These are phyloP conservation scores for Chrysogorgia sp. DNA, from an alignment of 92 coral and sea anemone genomes.

Conservation along the genomic window DNA sequence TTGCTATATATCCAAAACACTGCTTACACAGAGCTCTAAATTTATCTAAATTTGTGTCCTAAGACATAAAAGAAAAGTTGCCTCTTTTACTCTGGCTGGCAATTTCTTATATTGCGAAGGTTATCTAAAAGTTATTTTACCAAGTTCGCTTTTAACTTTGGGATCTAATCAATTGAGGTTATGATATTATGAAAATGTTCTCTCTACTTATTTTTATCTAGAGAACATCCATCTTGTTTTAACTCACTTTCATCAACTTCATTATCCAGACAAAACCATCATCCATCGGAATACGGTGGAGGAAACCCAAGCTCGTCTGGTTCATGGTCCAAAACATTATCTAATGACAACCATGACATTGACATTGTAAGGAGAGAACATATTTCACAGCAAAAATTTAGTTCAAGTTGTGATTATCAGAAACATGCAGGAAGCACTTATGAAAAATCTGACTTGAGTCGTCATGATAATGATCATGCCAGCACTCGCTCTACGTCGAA, in stretches of 20 bases:
- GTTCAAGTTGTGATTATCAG: background rate
- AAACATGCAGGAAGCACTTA: background rate
- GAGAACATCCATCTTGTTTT: background rate
- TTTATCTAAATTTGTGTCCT: too few species aligned
- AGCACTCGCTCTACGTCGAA: background rate
- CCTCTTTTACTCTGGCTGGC: too few species aligned
- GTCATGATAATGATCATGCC: background rate
- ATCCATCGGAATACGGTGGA: background rate
- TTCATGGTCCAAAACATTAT: background rate
- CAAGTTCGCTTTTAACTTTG: too few species aligned
- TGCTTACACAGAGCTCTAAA: too few species aligned
- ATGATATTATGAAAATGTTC: background rate
- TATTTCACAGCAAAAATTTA: background rate
- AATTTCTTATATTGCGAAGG: too few species aligned
- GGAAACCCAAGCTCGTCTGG: background rate
- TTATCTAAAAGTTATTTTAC: too few species aligned
- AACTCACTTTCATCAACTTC: background rate
- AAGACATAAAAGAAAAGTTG: too few species aligned
- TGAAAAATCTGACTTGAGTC: background rate
- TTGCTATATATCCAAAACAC: too few species aligned
- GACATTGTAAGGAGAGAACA: background rate
- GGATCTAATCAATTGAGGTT: background rate
- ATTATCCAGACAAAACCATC: background rate
- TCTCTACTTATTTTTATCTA: background rate
- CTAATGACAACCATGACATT: background rate